phyloP scores from a whole-genome alignment of 2,113 vertebrate genomes.

The Archocentrus centrarchus region DNA sequence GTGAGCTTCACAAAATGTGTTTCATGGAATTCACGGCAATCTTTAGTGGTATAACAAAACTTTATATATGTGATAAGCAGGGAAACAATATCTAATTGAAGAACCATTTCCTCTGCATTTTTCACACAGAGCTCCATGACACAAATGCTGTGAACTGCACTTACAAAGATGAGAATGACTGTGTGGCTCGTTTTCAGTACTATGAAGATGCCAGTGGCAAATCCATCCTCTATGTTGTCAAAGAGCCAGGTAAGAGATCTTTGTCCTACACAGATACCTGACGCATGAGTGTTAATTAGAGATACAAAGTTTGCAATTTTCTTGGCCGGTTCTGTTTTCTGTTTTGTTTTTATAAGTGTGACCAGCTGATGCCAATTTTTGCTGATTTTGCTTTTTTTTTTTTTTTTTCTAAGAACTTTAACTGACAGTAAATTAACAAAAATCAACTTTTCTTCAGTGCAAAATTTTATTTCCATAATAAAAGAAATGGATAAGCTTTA shows the following conservation, averaged over 20 bases:
- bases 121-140: slow-evolving; percentile 78
- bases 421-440: too few species aligned
- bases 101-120: neutral
- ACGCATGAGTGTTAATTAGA: neutral
- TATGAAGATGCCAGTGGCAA: slow-evolving; percentile 95
- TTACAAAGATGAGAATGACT: slow-evolving; percentile 95
- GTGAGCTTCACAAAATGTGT: too few species aligned
- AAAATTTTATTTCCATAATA: too few species aligned
- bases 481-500: neutral
- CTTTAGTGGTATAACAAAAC: too few species aligned
- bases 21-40: too few species aligned
- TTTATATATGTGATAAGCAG: neutral
- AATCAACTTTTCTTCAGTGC: too few species aligned
- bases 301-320: neutral
- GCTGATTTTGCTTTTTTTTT: too few species aligned
- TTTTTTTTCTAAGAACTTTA: too few species aligned
- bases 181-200: slow-evolving; percentile 94
- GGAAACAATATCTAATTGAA: neutral
- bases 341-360: too few species aligned
- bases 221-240: slow-evolving; percentile 90
- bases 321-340: neutral
- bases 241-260: slow-evolving; percentile 88
- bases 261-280: too few species aligned
- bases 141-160: slow-evolving; percentile 94
- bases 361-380: too few species aligned